Base-by-base conservation (phyloP, 2,888 invertebrate species). In the Tineola bisselliella region DNA sequence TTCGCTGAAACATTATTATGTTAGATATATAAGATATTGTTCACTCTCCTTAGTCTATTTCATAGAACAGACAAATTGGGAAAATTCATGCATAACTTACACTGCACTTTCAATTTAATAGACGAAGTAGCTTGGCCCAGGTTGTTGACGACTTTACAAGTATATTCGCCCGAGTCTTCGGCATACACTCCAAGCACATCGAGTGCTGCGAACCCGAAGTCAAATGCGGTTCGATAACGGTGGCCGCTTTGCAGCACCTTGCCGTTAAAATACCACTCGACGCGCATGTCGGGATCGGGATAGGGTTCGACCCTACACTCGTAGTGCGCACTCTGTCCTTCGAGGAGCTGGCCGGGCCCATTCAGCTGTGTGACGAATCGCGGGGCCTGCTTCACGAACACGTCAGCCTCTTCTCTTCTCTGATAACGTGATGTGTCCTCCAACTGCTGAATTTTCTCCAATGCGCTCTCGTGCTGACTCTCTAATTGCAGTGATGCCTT, bases 131-230 rank as follows among this genome's bases (percentile, higher is more conserved):
- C 95, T 78, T 93, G 91, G 66, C 96, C 97, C 64, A 95, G 84
- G 67, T 91, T 92, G 76, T 97, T 97, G 61, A 94, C 95, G 59
- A 94, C 96, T 72, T 91, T 91, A 79, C 95, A 95, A 12, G 94
- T 94, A 72, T 96, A 96, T 76, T 95, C 95, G 61, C 98, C 98
- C 65, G 95, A 93, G 77, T 99, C 99, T 84, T 97, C 97, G 15
- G 94, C 93, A 70, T 97, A 96, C 1, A 97, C 97, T 48, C 96
- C 94, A 30, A 97, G 89, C 63, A 99, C 94, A 76, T 99, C 99
- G 64, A 99, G 89, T 61, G 98, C 95, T 62, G 97, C 97, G 80
- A 97, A 98, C 56, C 99, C 99, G 77, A 99, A 99, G 76, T 99
- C 98, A 72, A 94, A 95, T 58, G 96, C 93, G 58, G 97, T 97